These are phyloP conservation scores for Somateria mollissima DNA, from an alignment of 2,797 vertebrate genomes.

Conservation along the genomic window DNA sequence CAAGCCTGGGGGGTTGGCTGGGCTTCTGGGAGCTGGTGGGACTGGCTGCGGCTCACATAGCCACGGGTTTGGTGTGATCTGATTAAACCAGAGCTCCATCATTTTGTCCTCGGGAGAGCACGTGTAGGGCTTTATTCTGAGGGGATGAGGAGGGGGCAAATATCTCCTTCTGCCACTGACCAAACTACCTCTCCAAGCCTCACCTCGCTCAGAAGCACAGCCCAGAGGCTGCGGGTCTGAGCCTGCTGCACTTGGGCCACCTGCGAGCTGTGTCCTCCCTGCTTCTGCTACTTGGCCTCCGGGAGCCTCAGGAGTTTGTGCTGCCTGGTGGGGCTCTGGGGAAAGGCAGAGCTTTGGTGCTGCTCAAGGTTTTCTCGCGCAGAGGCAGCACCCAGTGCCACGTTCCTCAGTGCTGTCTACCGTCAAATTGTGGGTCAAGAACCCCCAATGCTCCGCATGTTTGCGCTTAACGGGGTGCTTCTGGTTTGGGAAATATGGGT, in stretches of 20 bases:
- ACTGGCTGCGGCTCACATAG: too few relatives aligned
- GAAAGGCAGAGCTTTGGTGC: too few relatives aligned
- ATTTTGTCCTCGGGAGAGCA: background rate
- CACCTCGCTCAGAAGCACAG: background rate
- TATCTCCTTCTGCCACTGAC: background rate
- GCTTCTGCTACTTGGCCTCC: fast-evolving
- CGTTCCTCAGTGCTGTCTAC: background rate
- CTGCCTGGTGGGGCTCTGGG: background rate
- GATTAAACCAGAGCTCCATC: background rate
- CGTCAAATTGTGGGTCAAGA: background rate
- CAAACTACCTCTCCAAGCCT: background rate
- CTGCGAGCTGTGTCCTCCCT: background rate
- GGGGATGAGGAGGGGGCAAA: background rate
- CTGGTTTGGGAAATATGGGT: background rate
- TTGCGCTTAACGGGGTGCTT: background rate
- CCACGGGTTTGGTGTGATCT: background rate
- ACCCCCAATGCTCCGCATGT: background rate
- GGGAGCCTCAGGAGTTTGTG: background rate
- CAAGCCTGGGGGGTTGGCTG: background rate
- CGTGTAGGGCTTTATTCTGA: background rate
- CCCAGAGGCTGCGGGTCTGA: fast-evolving
- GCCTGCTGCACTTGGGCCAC: too few relatives aligned
- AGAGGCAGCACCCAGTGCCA: too few relatives aligned
- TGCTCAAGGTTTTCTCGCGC: background rate
- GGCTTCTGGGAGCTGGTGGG: background rate